phyloP scores from a whole-genome alignment of 2,888 invertebrate species.

The Diarsia brunnea region DNA sequence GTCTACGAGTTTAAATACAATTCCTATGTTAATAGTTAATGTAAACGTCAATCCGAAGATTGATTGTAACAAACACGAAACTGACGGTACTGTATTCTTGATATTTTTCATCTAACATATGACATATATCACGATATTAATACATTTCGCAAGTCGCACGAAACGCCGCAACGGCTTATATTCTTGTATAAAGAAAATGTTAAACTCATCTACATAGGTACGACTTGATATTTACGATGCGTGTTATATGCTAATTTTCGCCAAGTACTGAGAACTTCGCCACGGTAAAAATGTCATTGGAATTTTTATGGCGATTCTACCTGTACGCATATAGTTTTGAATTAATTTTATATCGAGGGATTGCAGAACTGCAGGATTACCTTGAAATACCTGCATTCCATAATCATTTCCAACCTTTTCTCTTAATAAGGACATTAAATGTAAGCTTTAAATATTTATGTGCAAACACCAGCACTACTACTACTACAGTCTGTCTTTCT shows the following conservation, averaged over 20 bases:
- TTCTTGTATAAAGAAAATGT: constrained; percentile 38
- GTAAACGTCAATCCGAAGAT: constrained; percentile 17
- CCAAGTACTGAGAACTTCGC: constrained; percentile 20
- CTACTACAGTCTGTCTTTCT: too few relatives aligned
- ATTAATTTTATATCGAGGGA: constrained; percentile 22
- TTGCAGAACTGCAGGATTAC: constrained; percentile 26
- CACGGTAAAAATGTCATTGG: constrained; percentile 26
- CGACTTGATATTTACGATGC: constrained; percentile 36
- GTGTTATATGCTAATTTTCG: constrained; percentile 42
- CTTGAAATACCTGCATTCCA: constrained; percentile 33
- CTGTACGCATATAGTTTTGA: constrained; percentile 2
- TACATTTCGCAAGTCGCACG: constrained; percentile 30
- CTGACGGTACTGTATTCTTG: constrained; percentile 3
- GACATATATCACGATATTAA: constrained; percentile 21
- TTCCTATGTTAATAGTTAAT: neutral
- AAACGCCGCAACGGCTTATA: constrained; percentile 1
- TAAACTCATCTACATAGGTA: constrained; percentile 16
- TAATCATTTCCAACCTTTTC: constrained; percentile 13
- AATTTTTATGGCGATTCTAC: constrained; percentile 22
- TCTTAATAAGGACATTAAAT: neutral
- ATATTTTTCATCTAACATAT: constrained; percentile 17
- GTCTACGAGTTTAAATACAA: constrained; percentile 22
- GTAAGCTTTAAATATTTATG: neutral
- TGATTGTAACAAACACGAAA: constrained; percentile 4
- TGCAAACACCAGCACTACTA: too few relatives aligned